These are phyloP conservation scores for Tribolium freemani DNA, from an alignment of 2,888 invertebrate species.

Conservation along the genomic window DNA sequence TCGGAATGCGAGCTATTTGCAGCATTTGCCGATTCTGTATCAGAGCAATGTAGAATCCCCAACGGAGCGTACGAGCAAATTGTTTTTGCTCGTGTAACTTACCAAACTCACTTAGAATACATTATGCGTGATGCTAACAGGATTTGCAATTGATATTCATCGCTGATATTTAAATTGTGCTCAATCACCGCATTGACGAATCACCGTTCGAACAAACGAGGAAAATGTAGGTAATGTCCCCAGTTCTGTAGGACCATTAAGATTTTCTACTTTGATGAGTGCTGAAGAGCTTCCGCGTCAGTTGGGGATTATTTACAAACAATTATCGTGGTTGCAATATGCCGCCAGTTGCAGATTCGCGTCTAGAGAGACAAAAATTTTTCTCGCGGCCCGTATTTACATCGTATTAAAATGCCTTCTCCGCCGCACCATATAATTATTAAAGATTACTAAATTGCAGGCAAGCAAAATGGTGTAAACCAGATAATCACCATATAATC, in stretches of 20 bases:
- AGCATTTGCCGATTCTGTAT: no score
- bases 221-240: background rate
- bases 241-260: background rate
- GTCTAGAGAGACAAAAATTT: constrained; percentile 7
- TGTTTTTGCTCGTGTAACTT: constrained; percentile 17
- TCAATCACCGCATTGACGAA: constrained; percentile 12
- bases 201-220: background rate
- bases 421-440: constrained; percentile 21
- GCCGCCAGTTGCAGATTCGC: background rate
- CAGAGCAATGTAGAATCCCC: background rate
- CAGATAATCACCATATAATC: constrained; percentile 31
- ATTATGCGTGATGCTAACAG: constrained; percentile 14
- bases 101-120: constrained; percentile 6
- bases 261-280: constrained; percentile 1
- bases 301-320: constrained; percentile 25
- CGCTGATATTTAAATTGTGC: constrained; percentile 26
- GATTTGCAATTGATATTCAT: constrained; percentile 17
- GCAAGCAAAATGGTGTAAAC: constrained; percentile 33
- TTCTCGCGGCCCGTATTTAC: constrained; percentile 7
- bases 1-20: no score
- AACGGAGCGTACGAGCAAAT: constrained; percentile 2
- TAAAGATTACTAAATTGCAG: constrained; percentile 33
- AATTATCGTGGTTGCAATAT: constrained; percentile 3
- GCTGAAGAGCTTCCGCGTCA: constrained; percentile 23
- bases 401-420: constrained; percentile 18